Percentiles rank a stretch among this genome's conserved stretches.
These are phyloP conservation scores for Suillia variegata DNA, from an alignment of 2,888 invertebrate species.

Conservation along the genomic window DNA sequence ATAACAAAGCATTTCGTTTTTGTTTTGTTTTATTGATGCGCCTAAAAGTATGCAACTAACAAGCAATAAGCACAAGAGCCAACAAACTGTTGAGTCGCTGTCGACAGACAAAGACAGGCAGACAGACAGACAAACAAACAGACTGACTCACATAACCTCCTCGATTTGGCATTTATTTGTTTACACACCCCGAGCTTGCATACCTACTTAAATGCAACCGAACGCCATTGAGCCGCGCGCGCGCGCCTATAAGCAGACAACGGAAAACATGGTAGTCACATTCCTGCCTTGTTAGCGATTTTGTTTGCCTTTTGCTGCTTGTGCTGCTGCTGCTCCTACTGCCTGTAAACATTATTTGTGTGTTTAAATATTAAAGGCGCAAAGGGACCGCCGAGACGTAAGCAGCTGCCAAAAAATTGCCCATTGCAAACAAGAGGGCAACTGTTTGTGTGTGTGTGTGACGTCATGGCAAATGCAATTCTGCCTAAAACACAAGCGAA, in stretches of 20 bases:
- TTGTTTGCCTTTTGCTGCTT: background rate
- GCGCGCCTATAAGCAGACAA: background rate
- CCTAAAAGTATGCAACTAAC: constrained; percentile 29
- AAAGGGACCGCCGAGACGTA: too few relatives aligned
- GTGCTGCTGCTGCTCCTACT: background rate
- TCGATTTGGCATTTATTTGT: background rate
- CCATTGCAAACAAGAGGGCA: too few relatives aligned
- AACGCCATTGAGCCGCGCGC: background rate
- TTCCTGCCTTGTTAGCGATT: background rate
- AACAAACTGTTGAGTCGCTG: constrained; percentile 36
- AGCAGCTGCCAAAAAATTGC: too few relatives aligned
- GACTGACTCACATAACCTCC: constrained; percentile 7
- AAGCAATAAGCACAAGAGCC: constrained; percentile 27
- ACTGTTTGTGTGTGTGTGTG: too few relatives aligned
- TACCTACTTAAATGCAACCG: background rate
- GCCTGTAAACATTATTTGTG: background rate
- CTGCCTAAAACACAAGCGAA: too few relatives aligned
- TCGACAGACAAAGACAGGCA: too few relatives aligned
- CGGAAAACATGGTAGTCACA: too few relatives aligned
- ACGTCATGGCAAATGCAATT: too few relatives aligned
- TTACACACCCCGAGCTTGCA: constrained; percentile 8
- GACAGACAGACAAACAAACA: too few relatives aligned
- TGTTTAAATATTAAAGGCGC: background rate
- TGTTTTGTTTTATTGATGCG: background rate
- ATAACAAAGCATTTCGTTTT: too few relatives aligned